These are phyloP conservation scores for Martes martes DNA, from an alignment of 2,113 vertebrate species.

Conservation along the genomic window DNA sequence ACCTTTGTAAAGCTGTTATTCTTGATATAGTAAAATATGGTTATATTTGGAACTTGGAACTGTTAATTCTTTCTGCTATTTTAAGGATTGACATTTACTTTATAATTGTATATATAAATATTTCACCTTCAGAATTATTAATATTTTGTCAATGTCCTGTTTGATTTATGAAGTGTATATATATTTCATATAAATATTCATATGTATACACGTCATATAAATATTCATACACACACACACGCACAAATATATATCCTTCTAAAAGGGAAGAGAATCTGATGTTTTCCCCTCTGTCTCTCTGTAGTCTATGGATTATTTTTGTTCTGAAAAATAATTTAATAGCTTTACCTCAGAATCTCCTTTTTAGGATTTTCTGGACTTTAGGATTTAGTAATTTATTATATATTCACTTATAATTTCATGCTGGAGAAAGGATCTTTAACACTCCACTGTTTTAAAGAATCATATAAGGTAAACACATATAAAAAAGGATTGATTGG, in stretches of 20 bases:
- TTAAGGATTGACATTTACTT: constrained; percentile 39
- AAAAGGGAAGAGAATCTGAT: background rate
- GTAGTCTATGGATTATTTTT: background rate
- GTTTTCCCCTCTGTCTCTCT: background rate
- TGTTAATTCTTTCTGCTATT: constrained; percentile 3
- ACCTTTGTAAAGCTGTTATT: background rate
- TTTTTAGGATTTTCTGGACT: background rate
- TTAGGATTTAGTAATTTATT: background rate
- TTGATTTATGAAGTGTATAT: constrained; percentile 8
- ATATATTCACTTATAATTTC: background rate
- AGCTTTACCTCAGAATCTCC: background rate
- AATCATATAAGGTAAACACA: background rate
- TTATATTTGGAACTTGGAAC: background rate
- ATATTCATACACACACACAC: background rate
- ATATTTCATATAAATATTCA: background rate
- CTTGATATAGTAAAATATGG: background rate
- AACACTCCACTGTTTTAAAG: background rate
- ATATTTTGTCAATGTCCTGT: background rate
- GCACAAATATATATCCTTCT: background rate
- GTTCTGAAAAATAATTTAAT: background rate
- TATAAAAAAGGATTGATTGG: background rate
- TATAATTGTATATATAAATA: constrained; percentile 14
- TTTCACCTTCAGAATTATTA: background rate
- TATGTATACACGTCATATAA: background rate
- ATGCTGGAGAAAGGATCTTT: background rate